Evolutionary conservation across 2,113 vertebrate species (phyloP).

Genomic region (Colius striatus): DNA sequence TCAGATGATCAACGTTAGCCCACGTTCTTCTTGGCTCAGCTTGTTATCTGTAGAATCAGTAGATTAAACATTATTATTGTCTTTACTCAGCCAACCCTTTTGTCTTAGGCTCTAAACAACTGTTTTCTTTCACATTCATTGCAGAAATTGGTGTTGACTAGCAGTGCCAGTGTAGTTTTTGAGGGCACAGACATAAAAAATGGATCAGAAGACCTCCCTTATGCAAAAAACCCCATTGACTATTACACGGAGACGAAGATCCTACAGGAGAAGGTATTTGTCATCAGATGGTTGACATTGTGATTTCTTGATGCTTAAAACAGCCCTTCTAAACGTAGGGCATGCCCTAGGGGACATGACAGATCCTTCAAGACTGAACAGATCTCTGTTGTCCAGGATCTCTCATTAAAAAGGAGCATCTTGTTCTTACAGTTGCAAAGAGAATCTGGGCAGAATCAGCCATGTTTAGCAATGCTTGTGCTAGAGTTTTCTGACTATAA

Average conservation of each 20-base stretch:
- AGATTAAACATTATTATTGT: neutral
- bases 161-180: slow-evolving; percentile 96
- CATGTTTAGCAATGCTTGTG: neutral
- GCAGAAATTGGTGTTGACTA: slow-evolving; percentile 94
- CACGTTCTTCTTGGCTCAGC: neutral
- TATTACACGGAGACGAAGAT: slow-evolving; percentile 98
- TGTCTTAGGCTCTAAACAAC: neutral
- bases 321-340: neutral
- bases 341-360: neutral
- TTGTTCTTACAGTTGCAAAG: neutral
- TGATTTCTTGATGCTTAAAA: neutral
- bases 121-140: neutral
- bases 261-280: slow-evolving; percentile 90
- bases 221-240: slow-evolving; percentile 91
- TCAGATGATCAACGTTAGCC: neutral
- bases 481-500: neutral
- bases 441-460: neutral
- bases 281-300: neutral
- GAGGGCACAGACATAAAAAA: slow-evolving; percentile 93
- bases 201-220: slow-evolving; percentile 91
- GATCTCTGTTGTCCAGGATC: neutral
- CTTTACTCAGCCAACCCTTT: neutral
- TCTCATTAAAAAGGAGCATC: neutral
- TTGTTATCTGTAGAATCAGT: neutral
- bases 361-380: neutral